Conservation (phyloP, 2,113 vertebrate genomes). For the Sorex araneus region DNA sequence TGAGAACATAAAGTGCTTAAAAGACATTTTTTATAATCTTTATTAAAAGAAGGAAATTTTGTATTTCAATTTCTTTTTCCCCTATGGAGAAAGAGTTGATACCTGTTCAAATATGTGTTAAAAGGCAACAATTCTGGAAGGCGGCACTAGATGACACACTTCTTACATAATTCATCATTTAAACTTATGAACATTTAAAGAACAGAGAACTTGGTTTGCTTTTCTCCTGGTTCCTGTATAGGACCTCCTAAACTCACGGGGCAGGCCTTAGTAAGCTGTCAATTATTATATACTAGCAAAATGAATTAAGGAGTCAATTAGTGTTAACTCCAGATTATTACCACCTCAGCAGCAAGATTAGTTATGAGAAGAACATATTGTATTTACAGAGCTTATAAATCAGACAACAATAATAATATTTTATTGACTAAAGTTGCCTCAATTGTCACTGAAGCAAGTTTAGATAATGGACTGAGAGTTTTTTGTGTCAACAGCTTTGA, state of each 20-base stretch:
- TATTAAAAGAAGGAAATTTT: background rate
- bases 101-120: background rate
- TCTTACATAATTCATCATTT: background rate
- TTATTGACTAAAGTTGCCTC: background rate
- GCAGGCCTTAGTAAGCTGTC: background rate
- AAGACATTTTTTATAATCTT: background rate
- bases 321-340: background rate
- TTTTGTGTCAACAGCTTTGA: background rate
- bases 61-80: background rate
- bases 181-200: conserved; percentile 6
- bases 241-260: no score
- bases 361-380: background rate
- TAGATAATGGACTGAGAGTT: background rate
- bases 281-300: background rate
- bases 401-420: background rate
- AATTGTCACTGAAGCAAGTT: background rate
- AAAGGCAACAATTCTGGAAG: background rate
- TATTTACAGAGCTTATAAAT: background rate
- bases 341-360: background rate
- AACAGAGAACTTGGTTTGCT: background rate
- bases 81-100: background rate
- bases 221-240: background rate
- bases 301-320: background rate
- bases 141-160: background rate
- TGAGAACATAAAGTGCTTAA: background rate